Evolutionary conservation across 2,797 vertebrate genomes (phyloP).

Genomic region (Crotalus adamanteus): DNA sequence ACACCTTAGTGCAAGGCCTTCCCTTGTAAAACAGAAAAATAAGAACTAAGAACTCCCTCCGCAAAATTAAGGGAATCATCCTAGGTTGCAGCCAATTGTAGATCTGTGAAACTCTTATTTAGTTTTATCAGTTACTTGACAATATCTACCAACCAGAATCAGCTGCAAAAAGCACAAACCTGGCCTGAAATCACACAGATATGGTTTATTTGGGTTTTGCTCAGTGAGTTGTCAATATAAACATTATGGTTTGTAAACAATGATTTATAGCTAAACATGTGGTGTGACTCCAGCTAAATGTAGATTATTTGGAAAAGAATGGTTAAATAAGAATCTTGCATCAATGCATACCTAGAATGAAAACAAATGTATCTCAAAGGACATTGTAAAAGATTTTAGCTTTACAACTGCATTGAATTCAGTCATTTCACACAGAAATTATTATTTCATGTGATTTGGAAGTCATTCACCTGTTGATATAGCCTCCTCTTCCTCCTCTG

Average conservation of each 20-base stretch:
- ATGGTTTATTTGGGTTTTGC: not conserved
- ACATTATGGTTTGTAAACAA: not conserved
- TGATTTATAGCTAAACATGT: not conserved
- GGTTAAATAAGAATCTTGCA: not conserved
- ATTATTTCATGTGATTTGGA: not conserved
- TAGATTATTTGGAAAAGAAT: not conserved
- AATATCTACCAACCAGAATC: not conserved
- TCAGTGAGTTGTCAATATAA: not conserved
- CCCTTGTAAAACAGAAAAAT: not conserved
- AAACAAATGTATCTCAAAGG: not conserved
- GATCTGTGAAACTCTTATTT: not conserved
- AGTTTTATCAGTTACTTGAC: not conserved
- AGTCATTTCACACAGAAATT: not conserved
- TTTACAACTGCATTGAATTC: not conserved
- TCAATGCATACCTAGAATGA: not conserved
- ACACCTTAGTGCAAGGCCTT: not conserved
- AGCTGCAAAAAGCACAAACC: not conserved
- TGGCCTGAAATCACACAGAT: not conserved
- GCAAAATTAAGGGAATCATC: not conserved
- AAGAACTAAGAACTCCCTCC: not conserved
- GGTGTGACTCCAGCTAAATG: not conserved
- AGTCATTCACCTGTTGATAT: not conserved
- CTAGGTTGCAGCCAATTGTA: not conserved
- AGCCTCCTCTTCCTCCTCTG: not conserved
- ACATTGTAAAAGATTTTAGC: not conserved